Conservation (phyloP, 1,140 invertebrate genomes). For the Mycetomoellerius zeteki region DNA sequence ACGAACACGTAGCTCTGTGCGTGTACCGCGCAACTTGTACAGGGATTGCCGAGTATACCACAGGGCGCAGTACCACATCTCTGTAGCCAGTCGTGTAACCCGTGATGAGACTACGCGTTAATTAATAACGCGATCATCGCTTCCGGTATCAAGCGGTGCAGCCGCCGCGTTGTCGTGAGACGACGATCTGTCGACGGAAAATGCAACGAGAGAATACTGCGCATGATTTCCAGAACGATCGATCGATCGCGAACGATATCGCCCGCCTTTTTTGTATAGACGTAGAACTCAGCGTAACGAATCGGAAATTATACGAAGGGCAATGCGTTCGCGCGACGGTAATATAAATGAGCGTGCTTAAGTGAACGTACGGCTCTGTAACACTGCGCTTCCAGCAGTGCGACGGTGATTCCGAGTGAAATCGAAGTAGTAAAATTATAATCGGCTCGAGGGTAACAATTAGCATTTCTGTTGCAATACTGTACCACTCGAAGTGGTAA, state of each 20-base stretch:
- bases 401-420: slow-evolving; percentile 34
- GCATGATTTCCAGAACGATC: slow-evolving; percentile 1
- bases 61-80: slow-evolving; percentile 27
- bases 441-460: slow-evolving; percentile 17
- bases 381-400: slow-evolving; percentile 39
- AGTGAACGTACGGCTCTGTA: slow-evolving; percentile 49
- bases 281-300: slow-evolving; percentile 40
- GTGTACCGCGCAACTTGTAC: slow-evolving; percentile 44
- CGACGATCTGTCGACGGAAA: slow-evolving; percentile 17
- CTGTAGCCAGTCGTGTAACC: slow-evolving; percentile 48
- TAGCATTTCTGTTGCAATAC: slow-evolving; percentile 16
- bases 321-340: slow-evolving; percentile 47
- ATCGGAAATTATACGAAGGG: slow-evolving; percentile 64
- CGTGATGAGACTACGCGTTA: slow-evolving; percentile 69
- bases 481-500: background rate
- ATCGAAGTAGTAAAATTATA: slow-evolving; percentile 40
- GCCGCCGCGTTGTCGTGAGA: background rate
- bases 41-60: slow-evolving; percentile 24
- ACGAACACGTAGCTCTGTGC: slow-evolving; percentile 7
- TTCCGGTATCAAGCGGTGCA: slow-evolving; percentile 68
- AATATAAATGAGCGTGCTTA: slow-evolving; percentile 60
- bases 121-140: slow-evolving; percentile 80
- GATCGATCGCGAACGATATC: slow-evolving; percentile 54
- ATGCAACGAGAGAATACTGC: background rate
- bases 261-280: slow-evolving; percentile 42